These are phyloP conservation scores for Homalodisca vitripennis DNA, from an alignment of 1,140 invertebrate genomes.

Conservation along the genomic window DNA sequence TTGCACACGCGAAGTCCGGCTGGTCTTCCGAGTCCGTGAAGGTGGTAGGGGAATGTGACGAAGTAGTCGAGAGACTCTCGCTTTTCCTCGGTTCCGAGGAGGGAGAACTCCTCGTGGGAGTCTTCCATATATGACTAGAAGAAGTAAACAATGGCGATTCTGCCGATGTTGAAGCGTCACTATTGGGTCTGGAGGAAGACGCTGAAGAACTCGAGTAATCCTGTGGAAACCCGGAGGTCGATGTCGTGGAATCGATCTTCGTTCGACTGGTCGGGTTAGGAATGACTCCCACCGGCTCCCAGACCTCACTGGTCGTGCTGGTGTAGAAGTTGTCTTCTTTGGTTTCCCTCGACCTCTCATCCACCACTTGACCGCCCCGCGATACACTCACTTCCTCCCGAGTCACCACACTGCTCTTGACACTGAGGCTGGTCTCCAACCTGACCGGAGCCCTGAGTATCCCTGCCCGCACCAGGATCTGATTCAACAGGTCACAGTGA, in stretches of 20 bases:
- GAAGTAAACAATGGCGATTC: slow-evolving; percentile 24
- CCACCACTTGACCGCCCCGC: slow-evolving; percentile 64
- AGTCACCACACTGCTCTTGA: slow-evolving; percentile 70
- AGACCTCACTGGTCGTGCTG: slow-evolving; percentile 65
- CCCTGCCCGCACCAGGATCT: slow-evolving; percentile 58
- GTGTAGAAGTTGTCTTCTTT: slow-evolving; percentile 72
- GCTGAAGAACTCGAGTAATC: slow-evolving; percentile 22
- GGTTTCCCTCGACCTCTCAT: slow-evolving; percentile 68
- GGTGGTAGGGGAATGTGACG: slow-evolving; percentile 26
- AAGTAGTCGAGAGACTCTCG: slow-evolving; percentile 15
- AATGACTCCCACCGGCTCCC: slow-evolving; percentile 53
- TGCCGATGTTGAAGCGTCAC: slow-evolving; percentile 19
- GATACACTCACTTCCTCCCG: slow-evolving; percentile 72
- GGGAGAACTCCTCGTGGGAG: slow-evolving; percentile 11
- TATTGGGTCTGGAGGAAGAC: slow-evolving; percentile 19
- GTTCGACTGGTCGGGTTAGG: slow-evolving; percentile 4
- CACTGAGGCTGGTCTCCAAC: slow-evolving; percentile 69
- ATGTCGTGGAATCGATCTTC: slow-evolving; percentile 19
- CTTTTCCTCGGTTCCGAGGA: slow-evolving; percentile 13
- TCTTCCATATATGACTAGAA: slow-evolving; percentile 22
- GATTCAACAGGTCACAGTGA: slow-evolving; percentile 69
- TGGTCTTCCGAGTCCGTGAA: slow-evolving; percentile 29
- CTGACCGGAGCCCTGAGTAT: slow-evolving; percentile 63
- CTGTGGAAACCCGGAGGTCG: slow-evolving; percentile 14
- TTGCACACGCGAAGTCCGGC: slow-evolving; percentile 6